Evolutionary conservation across 1,140 invertebrate genomes (phyloP), one percentile per base, ranked within the genome.

Genomic region (Heliconius eleuchia): DNA sequence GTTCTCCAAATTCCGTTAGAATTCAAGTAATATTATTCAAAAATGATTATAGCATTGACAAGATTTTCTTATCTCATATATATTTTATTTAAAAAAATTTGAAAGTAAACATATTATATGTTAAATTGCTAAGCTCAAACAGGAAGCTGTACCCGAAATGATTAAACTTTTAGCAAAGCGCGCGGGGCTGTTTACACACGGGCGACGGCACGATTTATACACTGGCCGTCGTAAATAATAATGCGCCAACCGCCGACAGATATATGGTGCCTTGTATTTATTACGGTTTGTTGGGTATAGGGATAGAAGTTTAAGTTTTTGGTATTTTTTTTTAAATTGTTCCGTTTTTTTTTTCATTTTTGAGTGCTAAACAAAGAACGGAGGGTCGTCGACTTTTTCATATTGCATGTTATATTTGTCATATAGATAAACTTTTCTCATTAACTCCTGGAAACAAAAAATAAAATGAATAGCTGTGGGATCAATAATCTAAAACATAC

Each of bases 211-310:
- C 88, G 90, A 92, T 91, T 92, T 92, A 91, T 92, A 84, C 84
- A 71, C 79, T 34, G 71, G 77, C 57, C 77, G 84, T 85, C 86
- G 85, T 92, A 91, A 92, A 92, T 92, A 88, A 91, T 81, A 78
- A 71, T 85, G 84, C 87, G 83, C 85, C 84, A 77, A 85, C 83
- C 89, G 91, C 84, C 83, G 89, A 92, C 91, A 92, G 91, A 92
- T 91, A 92, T 92, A 92, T 91, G 91, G 89, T 84, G 85, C 82
- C 78, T 74, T 81, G 79, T 89, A 90, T 92, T 92, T 92, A 92
- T 91, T 85, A 78, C 84, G 83, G 80, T 89, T 88, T 86, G 82
- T 89, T 86, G 81, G 74, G 18, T 50, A 86, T 90, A 89, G 83
- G 57, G 89, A 83, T 78, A 85, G 86, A 83, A 88, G 80, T 13